Evolutionary conservation across 2,113 vertebrate genomes (phyloP).

Genomic region (Apeltes quadracus): DNA sequence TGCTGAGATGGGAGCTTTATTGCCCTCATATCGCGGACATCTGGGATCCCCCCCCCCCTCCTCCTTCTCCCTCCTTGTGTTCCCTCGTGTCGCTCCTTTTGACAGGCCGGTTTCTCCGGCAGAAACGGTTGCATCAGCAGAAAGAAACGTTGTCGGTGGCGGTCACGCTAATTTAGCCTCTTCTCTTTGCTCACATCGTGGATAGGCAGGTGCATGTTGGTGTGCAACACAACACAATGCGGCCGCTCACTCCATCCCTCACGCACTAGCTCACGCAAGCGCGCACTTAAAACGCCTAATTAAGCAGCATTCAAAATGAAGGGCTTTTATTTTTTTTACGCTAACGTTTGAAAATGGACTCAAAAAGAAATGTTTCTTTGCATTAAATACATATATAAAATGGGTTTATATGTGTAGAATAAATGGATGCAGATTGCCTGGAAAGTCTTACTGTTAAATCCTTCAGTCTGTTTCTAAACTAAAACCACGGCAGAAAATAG

Average conservation of each 20-base stretch:
- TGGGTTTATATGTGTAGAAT: too few relatives aligned
- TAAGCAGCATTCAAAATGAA: not conserved
- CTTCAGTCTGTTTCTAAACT: not conserved
- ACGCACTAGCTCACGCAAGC: not conserved
- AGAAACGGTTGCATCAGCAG: conserved; percentile 67
- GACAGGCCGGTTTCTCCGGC: conserved; percentile 42
- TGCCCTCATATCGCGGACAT: conserved; percentile 60
- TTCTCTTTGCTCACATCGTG: conserved; percentile 15
- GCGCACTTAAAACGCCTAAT: not conserved
- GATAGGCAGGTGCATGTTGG: conserved; percentile 59
- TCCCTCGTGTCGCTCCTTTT: conserved; percentile 14
- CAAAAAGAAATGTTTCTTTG: too few relatives aligned
- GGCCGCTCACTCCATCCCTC: not conserved
- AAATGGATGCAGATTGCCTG: too few relatives aligned
- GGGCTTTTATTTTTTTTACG: not conserved
- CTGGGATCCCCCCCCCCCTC: conserved; percentile 52
- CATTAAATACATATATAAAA: too few relatives aligned
- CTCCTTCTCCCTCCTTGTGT: conserved; percentile 27
- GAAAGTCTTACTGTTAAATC: not conserved
- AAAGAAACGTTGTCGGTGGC: conserved; percentile 55
- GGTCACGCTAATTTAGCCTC: conserved; percentile 51
- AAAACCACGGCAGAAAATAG: conserved; percentile 28
- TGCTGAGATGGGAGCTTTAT: conserved; percentile 78
- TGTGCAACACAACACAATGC: conserved; percentile 13
- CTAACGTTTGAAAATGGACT: conserved; percentile 13